These are phyloP conservation scores for Sinocyclocheilus anophthalmus DNA, from an alignment of 2,113 vertebrate species.

Conservation along the genomic window DNA sequence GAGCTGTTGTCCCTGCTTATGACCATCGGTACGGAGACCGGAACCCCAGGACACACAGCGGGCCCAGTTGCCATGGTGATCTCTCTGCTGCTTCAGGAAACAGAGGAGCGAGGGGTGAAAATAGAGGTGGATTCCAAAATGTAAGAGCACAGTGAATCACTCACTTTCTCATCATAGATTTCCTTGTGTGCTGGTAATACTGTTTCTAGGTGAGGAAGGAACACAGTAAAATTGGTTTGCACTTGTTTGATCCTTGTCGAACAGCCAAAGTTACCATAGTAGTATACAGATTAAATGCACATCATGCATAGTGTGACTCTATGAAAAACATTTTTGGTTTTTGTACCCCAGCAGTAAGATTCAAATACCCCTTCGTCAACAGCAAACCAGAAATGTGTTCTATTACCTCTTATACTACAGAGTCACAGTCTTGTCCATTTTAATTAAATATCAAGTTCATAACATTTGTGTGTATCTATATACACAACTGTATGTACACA, in stretches of 20 bases:
- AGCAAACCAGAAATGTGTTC: too few relatives aligned
- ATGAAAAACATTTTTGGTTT: background rate
- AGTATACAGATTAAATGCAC: background rate
- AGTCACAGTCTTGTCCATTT: too few relatives aligned
- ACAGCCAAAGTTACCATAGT: slow-evolving; percentile 3
- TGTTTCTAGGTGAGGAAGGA: slow-evolving; percentile 36
- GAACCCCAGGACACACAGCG: slow-evolving; percentile 63
- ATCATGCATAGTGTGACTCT: background rate
- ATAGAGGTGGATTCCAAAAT: slow-evolving; percentile 79
- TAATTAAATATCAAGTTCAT: background rate
- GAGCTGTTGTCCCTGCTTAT: slow-evolving; percentile 88
- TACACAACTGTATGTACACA: too few relatives aligned
- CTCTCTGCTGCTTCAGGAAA: slow-evolving; percentile 88
- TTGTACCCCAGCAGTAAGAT: background rate
- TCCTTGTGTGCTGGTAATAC: background rate
- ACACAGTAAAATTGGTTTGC: background rate
- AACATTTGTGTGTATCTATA: too few relatives aligned
- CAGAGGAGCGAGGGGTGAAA: slow-evolving; percentile 81
- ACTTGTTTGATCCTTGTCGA: background rate
- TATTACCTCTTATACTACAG: too few relatives aligned
- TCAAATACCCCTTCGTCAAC: background rate
- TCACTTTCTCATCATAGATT: background rate
- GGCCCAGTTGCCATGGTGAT: slow-evolving; percentile 88
- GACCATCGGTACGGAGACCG: slow-evolving; percentile 78
- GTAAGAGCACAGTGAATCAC: slow-evolving; percentile 67